A percentile compares a stretch with the other conserved stretches of the same genome.
These are phyloP conservation scores for Bembecia ichneumoniformis DNA, from an alignment of 2,888 invertebrate species.

Conservation along the genomic window DNA sequence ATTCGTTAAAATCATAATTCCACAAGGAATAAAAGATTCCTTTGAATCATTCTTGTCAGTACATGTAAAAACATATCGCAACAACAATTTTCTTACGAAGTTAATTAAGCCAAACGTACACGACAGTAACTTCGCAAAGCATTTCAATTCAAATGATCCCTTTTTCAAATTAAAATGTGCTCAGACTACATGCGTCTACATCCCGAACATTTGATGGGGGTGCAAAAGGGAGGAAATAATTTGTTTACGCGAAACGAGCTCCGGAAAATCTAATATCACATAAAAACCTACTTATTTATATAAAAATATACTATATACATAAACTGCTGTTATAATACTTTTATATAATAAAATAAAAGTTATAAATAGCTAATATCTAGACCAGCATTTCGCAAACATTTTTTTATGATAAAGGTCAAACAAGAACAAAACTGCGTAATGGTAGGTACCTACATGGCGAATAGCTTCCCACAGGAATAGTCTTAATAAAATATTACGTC, in stretches of 20 bases:
- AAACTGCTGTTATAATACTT: neutral
- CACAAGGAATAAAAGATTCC: too few species aligned
- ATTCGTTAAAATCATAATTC: neutral
- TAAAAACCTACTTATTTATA: conserved; percentile 2
- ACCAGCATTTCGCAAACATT: too few species aligned
- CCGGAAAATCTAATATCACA: conserved; percentile 15
- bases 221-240: conserved; percentile 13
- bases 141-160: conserved; percentile 22
- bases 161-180: conserved; percentile 18
- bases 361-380: too few species aligned
- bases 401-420: too few species aligned
- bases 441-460: too few species aligned
- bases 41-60: too few species aligned
- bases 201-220: conserved; percentile 6
- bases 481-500: too few species aligned
- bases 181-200: conserved; percentile 11
- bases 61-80: neutral
- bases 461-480: too few species aligned
- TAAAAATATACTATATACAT: neutral
- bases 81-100: neutral
- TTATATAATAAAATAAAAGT: too few species aligned
- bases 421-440: too few species aligned
- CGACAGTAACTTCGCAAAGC: conserved; percentile 14
- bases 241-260: conserved; percentile 15
- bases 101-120: neutral